Conservation (phyloP, 2,797 vertebrate species). For the Semotilus atromaculatus region DNA sequence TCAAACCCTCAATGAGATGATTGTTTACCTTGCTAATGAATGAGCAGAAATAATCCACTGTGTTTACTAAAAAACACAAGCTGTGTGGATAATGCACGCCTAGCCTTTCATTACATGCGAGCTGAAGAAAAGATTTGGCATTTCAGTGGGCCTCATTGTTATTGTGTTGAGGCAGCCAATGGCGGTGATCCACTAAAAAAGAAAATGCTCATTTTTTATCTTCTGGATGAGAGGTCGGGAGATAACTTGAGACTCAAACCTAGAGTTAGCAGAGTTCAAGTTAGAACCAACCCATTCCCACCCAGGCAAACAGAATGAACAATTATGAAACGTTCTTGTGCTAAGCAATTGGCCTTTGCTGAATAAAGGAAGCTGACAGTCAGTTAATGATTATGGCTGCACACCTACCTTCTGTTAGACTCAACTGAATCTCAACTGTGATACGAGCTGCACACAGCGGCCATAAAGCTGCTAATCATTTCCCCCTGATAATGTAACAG, state of each 20-base stretch:
- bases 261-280: slow-evolving; percentile 23
- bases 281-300: slow-evolving; percentile 67
- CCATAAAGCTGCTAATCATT: slow-evolving; percentile 52
- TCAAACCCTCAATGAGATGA: slow-evolving; percentile 67
- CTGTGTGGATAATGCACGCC: slow-evolving; percentile 64
- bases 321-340: slow-evolving; percentile 66
- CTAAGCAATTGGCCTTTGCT: slow-evolving; percentile 35
- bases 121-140: slow-evolving; percentile 71
- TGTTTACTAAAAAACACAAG: slow-evolving; percentile 69
- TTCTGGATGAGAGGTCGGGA: slow-evolving; percentile 72
- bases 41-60: slow-evolving; percentile 66
- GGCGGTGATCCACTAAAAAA: slow-evolving; percentile 34
- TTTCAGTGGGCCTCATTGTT: slow-evolving; percentile 67
- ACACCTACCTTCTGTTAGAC: slow-evolving; percentile 40
- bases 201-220: slow-evolving; percentile 56
- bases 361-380: slow-evolving; percentile 64
- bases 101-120: slow-evolving; percentile 67
- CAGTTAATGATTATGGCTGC: slow-evolving; percentile 66
- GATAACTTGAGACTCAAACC: slow-evolving; percentile 33
- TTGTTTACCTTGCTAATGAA: slow-evolving; percentile 72
- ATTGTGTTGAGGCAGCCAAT: slow-evolving; percentile 44
- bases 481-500: slow-evolving; percentile 26
- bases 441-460: slow-evolving; percentile 21
- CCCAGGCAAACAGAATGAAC: slow-evolving; percentile 67
- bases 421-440: slow-evolving; percentile 24